Evolutionary conservation across 2,113 vertebrate species (phyloP).

Genomic region (Hystrix brachyura): DNA sequence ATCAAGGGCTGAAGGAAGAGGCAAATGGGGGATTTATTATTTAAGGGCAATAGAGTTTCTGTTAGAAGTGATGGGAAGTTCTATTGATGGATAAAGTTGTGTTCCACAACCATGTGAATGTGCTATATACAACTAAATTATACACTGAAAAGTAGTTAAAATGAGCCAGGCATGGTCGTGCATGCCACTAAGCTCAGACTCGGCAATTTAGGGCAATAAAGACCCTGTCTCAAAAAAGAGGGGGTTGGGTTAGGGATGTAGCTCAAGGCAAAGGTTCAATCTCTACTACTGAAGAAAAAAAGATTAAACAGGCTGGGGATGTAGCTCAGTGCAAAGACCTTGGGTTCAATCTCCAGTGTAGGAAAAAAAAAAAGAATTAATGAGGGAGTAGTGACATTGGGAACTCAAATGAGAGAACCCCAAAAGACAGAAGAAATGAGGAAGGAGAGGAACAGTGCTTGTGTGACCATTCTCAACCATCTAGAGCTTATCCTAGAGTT

Average conservation of each 20-base stretch:
- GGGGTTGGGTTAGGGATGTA: neutral
- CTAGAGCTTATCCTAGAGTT: neutral
- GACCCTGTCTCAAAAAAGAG: neutral
- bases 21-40: neutral
- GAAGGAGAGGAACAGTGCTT: neutral
- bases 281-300: neutral
- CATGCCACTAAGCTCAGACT: neutral
- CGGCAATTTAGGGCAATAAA: neutral
- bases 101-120: neutral
- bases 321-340: too few species aligned
- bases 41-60: constrained; percentile 21
- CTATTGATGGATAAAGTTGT: neutral
- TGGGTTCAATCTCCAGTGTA: neutral
- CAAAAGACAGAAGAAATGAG: neutral
- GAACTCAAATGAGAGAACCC: neutral
- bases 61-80: constrained; percentile 12
- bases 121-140: neutral
- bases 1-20: neutral
- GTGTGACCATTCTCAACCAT: neutral
- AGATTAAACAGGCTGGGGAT: too few species aligned
- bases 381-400: neutral
- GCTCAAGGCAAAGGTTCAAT: neutral
- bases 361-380: neutral
- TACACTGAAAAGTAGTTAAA: neutral
- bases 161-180: neutral